Evolutionary conservation across 2,888 invertebrate species (phyloP).

Genomic region (Brassicogethes aeneus): DNA sequence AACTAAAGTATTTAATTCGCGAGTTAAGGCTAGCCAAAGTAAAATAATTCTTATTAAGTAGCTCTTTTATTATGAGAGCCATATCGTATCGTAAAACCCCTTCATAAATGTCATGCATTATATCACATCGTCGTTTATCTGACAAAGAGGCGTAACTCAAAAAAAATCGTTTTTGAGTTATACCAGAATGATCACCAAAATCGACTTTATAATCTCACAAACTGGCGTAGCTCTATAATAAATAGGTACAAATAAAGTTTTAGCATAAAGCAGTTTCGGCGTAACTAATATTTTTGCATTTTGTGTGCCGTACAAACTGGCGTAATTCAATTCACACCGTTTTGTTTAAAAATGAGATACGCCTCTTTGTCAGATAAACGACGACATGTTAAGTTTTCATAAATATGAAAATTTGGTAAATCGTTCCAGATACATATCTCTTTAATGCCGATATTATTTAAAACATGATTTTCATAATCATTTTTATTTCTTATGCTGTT

Average conservation of each 20-base stretch:
- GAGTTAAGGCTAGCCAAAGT: constrained; percentile 9
- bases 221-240: too few relatives aligned
- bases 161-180: too few relatives aligned
- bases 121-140: constrained; percentile 11
- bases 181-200: too few relatives aligned
- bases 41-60: constrained; percentile 10
- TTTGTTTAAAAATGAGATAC: too few relatives aligned
- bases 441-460: constrained; percentile 8
- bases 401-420: constrained; percentile 8
- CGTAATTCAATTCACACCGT: too few relatives aligned
- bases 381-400: constrained; percentile 11
- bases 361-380: too few relatives aligned
- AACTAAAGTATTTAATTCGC: constrained; percentile 13
- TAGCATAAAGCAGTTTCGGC: too few relatives aligned
- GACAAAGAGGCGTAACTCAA: too few relatives aligned
- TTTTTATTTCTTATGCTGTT: constrained; percentile 6
- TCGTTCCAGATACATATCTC: constrained; percentile 9
- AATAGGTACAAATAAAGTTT: too few relatives aligned
- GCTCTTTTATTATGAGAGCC: constrained; percentile 8
- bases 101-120: constrained; percentile 15
- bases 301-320: too few relatives aligned
- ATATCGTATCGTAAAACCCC: constrained; percentile 14
- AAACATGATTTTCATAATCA: constrained; percentile 1
- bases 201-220: too few relatives aligned
- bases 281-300: too few relatives aligned